A percentile compares a stretch with the other conserved stretches of the same genome.
Conservation (phyloP, 2,888 invertebrate species). For the Koerneria pararmatus region DNA sequence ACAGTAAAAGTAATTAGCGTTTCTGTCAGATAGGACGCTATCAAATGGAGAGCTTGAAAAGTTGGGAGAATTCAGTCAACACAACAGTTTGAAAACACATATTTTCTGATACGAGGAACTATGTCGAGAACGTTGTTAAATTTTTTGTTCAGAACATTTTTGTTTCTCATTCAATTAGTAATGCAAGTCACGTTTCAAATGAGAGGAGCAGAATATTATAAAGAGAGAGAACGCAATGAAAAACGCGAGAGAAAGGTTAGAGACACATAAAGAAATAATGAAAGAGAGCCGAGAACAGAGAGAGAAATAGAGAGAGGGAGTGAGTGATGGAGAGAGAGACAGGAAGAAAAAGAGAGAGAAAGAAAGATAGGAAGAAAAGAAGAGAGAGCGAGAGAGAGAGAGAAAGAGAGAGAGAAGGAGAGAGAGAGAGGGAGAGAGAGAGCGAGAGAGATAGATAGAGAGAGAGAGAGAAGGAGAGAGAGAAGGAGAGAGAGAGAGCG, state of each 20-base stretch:
- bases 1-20: no score
- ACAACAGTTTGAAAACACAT: no score
- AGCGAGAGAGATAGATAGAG: neutral
- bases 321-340: slow-evolving; percentile 3
- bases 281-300: neutral
- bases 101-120: no score
- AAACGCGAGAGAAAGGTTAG: neutral
- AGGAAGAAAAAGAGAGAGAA: neutral
- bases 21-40: no score
- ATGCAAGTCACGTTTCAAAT: no score
- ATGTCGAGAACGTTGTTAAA: no score
- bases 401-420: neutral
- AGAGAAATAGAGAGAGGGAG: neutral
- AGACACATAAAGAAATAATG: neutral
- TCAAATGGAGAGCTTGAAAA: no score
- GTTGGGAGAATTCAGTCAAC: no score
- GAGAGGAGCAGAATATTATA: no score
- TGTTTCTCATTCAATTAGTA: no score
- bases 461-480: neutral
- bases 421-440: neutral
- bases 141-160: no score
- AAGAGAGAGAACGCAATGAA: neutral
- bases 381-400: neutral
- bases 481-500: neutral
- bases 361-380: neutral